phyloP scores from a whole-genome alignment of 2,888 invertebrate genomes.

The Allygus modestus region DNA sequence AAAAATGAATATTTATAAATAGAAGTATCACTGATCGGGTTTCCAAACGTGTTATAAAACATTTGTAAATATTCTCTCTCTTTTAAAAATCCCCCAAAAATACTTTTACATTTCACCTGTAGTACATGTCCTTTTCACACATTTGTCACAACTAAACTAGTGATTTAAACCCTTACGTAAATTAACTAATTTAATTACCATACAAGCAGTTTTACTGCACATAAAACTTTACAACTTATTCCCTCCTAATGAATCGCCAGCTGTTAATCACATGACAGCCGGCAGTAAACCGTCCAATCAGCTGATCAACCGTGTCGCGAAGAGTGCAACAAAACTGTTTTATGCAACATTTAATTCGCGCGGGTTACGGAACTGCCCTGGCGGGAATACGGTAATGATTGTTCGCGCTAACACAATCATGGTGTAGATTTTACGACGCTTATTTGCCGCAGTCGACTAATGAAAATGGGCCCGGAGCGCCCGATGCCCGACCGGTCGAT shows the following conservation, averaged over 20 bases:
- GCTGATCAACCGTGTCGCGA: constrained; percentile 36
- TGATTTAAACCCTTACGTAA: too few species aligned
- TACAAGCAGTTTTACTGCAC: not conserved
- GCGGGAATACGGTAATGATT: constrained; percentile 52
- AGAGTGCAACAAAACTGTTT: constrained; percentile 47
- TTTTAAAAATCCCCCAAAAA: too few species aligned
- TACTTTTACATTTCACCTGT: too few species aligned
- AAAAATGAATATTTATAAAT: too few species aligned
- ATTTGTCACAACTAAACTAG: not conserved
- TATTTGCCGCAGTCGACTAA: constrained; percentile 52
- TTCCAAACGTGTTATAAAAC: too few species aligned
- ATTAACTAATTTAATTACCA: too few species aligned
- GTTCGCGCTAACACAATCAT: constrained; percentile 53
- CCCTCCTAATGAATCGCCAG: not conserved
- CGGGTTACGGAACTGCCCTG: constrained; percentile 9
- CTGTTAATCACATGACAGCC: not conserved
- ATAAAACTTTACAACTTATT: not conserved
- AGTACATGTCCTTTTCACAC: too few species aligned
- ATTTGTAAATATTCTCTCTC: too few species aligned
- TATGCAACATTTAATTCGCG: constrained; percentile 58
- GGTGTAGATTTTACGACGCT: constrained; percentile 54
- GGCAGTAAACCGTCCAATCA: constrained; percentile 55
- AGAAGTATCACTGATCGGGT: too few species aligned
- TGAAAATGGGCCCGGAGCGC: constrained; percentile 54
- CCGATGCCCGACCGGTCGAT: constrained; percentile 21